Evolutionary conservation across 2,888 invertebrate genomes (phyloP).

Genomic region (Drosophila diplacantha): DNA sequence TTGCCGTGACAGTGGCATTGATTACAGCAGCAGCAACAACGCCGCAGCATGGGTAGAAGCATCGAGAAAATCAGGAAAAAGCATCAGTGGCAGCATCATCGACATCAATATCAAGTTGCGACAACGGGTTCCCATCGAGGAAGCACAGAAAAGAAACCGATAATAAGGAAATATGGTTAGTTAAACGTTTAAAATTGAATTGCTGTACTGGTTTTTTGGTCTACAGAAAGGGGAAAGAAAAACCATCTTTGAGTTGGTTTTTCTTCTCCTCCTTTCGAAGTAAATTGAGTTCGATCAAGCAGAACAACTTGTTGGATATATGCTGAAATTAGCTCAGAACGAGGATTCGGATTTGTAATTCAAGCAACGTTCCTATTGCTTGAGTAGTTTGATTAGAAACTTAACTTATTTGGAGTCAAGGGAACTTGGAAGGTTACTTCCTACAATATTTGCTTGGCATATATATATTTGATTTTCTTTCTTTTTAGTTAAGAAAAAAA

Average conservation of each 20-base stretch:
- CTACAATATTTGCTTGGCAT: background rate
- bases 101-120: slow-evolving; percentile 28
- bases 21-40: slow-evolving; percentile 59
- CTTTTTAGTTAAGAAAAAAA: no score
- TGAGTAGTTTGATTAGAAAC: background rate
- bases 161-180: slow-evolving; percentile 71
- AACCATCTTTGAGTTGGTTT: slow-evolving; percentile 24
- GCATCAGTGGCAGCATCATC: slow-evolving; percentile 27
- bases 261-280: slow-evolving; percentile 8
- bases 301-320: slow-evolving; percentile 30
- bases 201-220: slow-evolving; percentile 42
- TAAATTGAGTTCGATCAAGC: slow-evolving; percentile 33
- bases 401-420: background rate
- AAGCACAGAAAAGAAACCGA: slow-evolving; percentile 44
- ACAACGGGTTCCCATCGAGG: slow-evolving; percentile 32
- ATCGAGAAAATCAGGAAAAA: slow-evolving; percentile 18
- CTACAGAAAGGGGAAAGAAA: slow-evolving; percentile 16
- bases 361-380: slow-evolving; percentile 2
- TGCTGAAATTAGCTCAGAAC: slow-evolving; percentile 30
- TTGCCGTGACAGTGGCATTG: slow-evolving; percentile 72
- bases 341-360: background rate
- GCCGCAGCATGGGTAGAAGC: slow-evolving; percentile 2
- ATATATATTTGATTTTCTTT: no score
- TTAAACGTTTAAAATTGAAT: slow-evolving; percentile 67
- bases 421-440: background rate